A percentile compares a stretch with the other conserved stretches of the same genome.
These are phyloP conservation scores for Coelopa pilipes DNA, from an alignment of 2,888 invertebrate genomes.

Conservation along the genomic window DNA sequence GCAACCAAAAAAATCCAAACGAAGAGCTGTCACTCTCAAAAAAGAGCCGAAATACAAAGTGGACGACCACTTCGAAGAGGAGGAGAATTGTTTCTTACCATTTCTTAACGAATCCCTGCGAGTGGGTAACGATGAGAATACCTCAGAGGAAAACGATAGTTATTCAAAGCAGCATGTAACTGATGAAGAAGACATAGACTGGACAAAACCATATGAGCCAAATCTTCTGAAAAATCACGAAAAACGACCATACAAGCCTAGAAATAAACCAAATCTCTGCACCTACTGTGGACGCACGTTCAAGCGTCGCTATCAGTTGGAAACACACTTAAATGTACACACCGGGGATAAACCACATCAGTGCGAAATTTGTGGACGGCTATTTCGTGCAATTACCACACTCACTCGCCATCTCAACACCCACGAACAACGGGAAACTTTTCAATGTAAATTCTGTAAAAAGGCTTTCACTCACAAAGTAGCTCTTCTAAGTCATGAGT, in stretches of 20 bases:
- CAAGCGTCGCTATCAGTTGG: slow-evolving; percentile 49
- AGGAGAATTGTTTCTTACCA: slow-evolving; percentile 23
- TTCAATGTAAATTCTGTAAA: slow-evolving; percentile 47
- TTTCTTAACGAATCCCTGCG: neutral
- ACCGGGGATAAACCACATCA: slow-evolving; percentile 52
- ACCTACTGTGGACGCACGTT: slow-evolving; percentile 52
- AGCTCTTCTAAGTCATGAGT: slow-evolving; percentile 51
- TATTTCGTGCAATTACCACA: slow-evolving; percentile 51
- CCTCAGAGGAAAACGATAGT: neutral
- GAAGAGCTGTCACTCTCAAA: neutral
- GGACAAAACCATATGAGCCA: slow-evolving; percentile 38
- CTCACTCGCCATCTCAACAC: slow-evolving; percentile 51
- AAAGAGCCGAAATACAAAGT: neutral
- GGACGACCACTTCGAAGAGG: slow-evolving; percentile 19
- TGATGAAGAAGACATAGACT: slow-evolving; percentile 37
- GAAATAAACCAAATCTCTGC: slow-evolving; percentile 47
- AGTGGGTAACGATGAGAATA: slow-evolving; percentile 14
- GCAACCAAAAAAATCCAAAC: neutral
- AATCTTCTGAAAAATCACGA: slow-evolving; percentile 35
- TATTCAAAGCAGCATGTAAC: neutral
- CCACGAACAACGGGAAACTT: slow-evolving; percentile 44
- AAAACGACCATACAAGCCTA: slow-evolving; percentile 45
- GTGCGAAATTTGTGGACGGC: slow-evolving; percentile 52
- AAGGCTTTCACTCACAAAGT: slow-evolving; percentile 51
- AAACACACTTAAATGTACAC: slow-evolving; percentile 52